Base-by-base conservation (phyloP, 1,140 invertebrate species). In the Leptinotarsa texana region DNA sequence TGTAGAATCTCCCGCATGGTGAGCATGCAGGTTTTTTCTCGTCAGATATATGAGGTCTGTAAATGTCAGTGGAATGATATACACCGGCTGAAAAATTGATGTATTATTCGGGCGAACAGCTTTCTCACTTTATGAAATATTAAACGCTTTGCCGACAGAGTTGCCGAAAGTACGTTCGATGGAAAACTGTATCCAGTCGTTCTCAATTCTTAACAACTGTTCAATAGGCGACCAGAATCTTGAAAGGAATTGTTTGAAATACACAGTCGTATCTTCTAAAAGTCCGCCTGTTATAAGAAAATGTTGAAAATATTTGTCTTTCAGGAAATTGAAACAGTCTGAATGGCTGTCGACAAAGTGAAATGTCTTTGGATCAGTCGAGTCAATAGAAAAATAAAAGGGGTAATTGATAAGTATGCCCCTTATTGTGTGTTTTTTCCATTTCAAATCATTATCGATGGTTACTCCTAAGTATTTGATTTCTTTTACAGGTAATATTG, bases 131-230 rank as follows among this genome's bases (percentile, higher is more conserved):
- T n/a, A 57, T 57, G 51, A 57, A 57, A 57, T 57, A 57, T 57
- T 57, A 5, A 57, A 13, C 51, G 51, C n/a, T 57, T 17, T 57
- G 51, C 51, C 51, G 51, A 18, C n/a, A 57, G 51, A 57, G 51
- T n/a, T 57, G n/a, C n/a, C 17, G 51, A 57, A 57, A n/a, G 51
- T 57, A 57, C n/a, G 51, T 57, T 57, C 51, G 51, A 57, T 57
- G n/a, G 51, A 18, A 42, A 42, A 42, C 33, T 42, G 51, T 57
- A 57, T 18, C 51, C 15, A 57, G 4, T 57, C 13, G 0, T 57
- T n/a, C 51, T 17, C 51, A 57, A 57, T 57, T 42, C 2, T 42
- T 11, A 42, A 42, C 33, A 42, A 42, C 33, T 11, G 51, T 57
- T 57, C 51, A 15, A 57, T n/a, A 3, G 51, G 51, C 51, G n/a